Percentiles rank a stretch among this genome's conserved stretches.
phyloP scores from a whole-genome alignment of 1,140 invertebrate genomes.

The Acromyrmex charruanus region DNA sequence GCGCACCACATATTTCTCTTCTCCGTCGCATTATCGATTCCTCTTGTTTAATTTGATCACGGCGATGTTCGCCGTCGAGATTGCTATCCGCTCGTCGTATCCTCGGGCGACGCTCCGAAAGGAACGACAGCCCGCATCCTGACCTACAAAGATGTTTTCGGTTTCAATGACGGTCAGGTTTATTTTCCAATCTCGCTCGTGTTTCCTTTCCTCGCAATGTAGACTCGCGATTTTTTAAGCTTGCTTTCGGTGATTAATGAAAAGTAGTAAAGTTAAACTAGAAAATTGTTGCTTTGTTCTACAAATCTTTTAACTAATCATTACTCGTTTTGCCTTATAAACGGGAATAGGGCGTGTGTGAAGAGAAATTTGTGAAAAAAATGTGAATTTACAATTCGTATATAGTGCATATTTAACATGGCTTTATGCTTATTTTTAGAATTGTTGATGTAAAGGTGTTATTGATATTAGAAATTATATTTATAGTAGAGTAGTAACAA shows the following conservation, averaged over 20 bases:
- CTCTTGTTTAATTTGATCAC: conserved; percentile 43
- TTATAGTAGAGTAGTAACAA: not conserved
- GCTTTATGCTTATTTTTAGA: conserved; percentile 29
- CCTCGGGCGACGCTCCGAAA: not conserved
- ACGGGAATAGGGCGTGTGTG: not conserved
- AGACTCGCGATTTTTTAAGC: not conserved
- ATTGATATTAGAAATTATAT: not conserved
- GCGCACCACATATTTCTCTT: not conserved
- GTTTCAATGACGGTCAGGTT: not conserved
- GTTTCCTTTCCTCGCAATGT: not conserved
- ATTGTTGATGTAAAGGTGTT: not conserved
- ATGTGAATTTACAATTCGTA: not conserved
- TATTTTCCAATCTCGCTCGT: conserved; percentile 1
- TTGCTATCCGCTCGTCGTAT: not conserved
- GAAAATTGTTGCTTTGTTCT: not conserved
- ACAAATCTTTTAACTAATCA: not conserved
- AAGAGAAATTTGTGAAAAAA: not conserved
- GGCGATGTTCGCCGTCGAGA: not conserved
- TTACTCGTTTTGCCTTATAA: not conserved
- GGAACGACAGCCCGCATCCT: not conserved
- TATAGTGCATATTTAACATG: conserved; percentile 4
- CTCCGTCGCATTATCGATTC: conserved; percentile 65
- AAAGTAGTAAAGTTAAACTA: not conserved
- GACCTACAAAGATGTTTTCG: conserved; percentile 7
- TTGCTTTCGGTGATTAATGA: not conserved